Evolutionary conservation across 2,888 invertebrate species (phyloP), one percentile per base, ranked within the genome.

Genomic region (Yponomeuta malinellus): DNA sequence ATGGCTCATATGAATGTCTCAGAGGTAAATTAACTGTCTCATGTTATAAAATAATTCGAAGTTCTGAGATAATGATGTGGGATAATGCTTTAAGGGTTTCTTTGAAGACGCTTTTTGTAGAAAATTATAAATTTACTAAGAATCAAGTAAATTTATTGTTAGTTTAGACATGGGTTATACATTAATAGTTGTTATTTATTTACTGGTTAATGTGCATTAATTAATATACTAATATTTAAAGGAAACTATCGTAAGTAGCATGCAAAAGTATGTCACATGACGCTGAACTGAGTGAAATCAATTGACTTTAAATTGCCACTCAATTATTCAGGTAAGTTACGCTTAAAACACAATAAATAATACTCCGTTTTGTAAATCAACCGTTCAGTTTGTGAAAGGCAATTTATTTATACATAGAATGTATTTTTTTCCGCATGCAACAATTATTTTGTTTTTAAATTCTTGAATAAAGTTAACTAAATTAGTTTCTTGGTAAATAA

Each of bases 1-100:
- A 84, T 83, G 71, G 74, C 73, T 71, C 70, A 78, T 78, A 78
- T 78, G 76, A 79, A 76, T 73, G 52, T 59, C 77, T 84, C 29
- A 29, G 64, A 23, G 64, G 12, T 23, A 59, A 23, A 64, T 65
- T 65, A 65, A 65, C 65, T 65, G 65, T 29, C 10, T 10, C 29
- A 33, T 65, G 5, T 59, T 12, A 59, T 59, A 15, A 59, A 59
- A 59, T 1, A 15, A 59, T 15, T 59, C 1, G 15, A 5, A 15
- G 52, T 2, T 5, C 52, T 59, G 15, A 59, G 12, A 59, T 59
- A 1, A 59, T 59, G 52, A 59, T 15, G 15, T 59, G 52, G 52
- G 52, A 59, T 12, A 59, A 8, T 8, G 52, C 15, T 15, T 59
- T 59, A 15, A 15, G 8, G 15, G 52, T 2, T 15, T 15, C 10